These are phyloP conservation scores for Parthenolecanium corni DNA, from an alignment of 2,888 invertebrate genomes.

Conservation along the genomic window DNA sequence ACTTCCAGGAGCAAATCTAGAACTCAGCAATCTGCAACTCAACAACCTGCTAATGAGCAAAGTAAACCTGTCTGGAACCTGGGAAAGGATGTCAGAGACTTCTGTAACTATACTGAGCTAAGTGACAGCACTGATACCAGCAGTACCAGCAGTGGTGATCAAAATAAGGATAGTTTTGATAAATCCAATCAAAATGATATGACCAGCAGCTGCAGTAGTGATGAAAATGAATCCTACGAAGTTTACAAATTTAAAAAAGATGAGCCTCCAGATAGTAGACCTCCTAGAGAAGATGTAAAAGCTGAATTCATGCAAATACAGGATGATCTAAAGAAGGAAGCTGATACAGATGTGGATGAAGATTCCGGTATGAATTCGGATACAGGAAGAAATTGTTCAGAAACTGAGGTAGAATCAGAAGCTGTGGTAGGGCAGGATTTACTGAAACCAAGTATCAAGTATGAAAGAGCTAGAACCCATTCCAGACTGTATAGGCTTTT, in stretches of 20 bases:
- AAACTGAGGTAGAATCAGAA: not conserved
- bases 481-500: conserved; percentile 56
- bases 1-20: not conserved
- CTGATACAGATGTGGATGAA: not conserved
- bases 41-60: too few species aligned
- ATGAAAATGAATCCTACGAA: not conserved
- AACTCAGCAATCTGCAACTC: too few species aligned
- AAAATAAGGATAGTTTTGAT: not conserved
- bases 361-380: conserved; percentile 11
- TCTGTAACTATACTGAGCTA: not conserved
- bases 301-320: too few species aligned
- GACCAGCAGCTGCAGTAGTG: not conserved
- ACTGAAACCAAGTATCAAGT: conserved; percentile 39
- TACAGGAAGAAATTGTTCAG: not conserved
- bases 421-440: not conserved
- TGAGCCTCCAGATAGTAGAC: not conserved
- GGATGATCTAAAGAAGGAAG: too few species aligned
- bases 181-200: not conserved
- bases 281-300: not conserved
- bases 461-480: conserved; percentile 59
- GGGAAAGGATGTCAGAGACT: not conserved
- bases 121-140: not conserved
- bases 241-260: not conserved
- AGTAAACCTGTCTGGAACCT: not conserved
- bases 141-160: not conserved